Evolutionary conservation across 1,140 invertebrate genomes (phyloP), one percentile per base, ranked within the genome.

Genomic region (Aricia agestis): DNA sequence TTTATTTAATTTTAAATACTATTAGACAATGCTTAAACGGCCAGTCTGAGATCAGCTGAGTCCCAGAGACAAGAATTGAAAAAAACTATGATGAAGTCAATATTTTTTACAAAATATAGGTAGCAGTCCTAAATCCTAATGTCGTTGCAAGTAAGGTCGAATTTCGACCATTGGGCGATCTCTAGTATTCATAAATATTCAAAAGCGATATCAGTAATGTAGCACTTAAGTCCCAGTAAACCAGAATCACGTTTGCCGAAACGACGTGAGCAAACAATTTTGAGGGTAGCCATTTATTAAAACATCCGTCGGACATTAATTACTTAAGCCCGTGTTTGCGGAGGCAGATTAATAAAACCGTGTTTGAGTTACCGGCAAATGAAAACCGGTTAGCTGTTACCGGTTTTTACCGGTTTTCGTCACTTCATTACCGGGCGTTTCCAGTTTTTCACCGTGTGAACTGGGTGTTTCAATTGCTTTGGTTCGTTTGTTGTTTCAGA

Each of bases 281-380:
- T 72, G 80, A 80, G 78, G 76, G 78, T 80, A 68, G 79, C 81
- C 78, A 82, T 82, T 89, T 89, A 87, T 86, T 85, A 89, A 86
- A 89, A 86, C 85, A 85, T 83, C 74, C 75, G 76, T 77, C 80
- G 82, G 80, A 87, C 80, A 82, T 83, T 88, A 86, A 88, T 89
- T 89, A 85, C 84, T 86, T 85, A 85, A 86, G 81, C 84, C 77
- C 70, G 69, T 82, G 81, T 84, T 82, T 84, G 82, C 79, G 73
- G 79, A 75, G 75, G 70, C 74, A 78, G 80, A 79, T 84, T 82
- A 85, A 82, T 85, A 83, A 84, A 85, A 83, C 78, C 77, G 74
- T 85, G 83, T 85, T 85, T 83, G 82, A 85, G 76, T 85, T 82
- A 73, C 72, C 75, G 74, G 75, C 72, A 77, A 75, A 77, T 78